Conservation (phyloP, 2,888 invertebrate genomes). For the Lycaena phlaeas region DNA sequence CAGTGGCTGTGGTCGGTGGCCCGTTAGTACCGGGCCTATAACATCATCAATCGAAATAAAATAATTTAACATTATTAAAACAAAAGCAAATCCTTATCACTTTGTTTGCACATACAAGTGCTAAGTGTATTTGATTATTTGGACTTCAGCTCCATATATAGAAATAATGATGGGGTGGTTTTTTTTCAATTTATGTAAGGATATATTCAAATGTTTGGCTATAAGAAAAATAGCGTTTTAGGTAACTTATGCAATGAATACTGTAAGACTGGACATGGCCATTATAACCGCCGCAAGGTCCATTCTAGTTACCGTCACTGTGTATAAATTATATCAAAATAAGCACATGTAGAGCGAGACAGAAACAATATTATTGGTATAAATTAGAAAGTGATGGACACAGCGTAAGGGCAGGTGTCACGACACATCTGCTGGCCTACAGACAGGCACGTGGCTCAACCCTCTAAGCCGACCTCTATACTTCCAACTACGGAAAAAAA, state of each 20-base stretch:
- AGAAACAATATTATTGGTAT: slow-evolving; percentile 33
- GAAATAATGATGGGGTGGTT: too few relatives aligned
- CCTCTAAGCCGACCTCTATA: slow-evolving; percentile 54
- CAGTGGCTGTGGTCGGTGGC: too few relatives aligned
- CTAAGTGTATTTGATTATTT: too few relatives aligned
- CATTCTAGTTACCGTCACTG: slow-evolving; percentile 69
- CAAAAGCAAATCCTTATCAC: too few relatives aligned
- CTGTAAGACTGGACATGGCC: slow-evolving; percentile 39
- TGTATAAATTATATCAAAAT: slow-evolving; percentile 72
- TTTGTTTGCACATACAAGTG: too few relatives aligned
- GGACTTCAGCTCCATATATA: too few relatives aligned
- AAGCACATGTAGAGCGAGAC: slow-evolving; percentile 56
- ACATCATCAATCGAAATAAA: too few relatives aligned
- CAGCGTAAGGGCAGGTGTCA: slow-evolving; percentile 68
- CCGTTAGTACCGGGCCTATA: too few relatives aligned
- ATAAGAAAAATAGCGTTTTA: too few relatives aligned
- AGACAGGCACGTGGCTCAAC: slow-evolving; percentile 64
- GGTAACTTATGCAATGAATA: slow-evolving; percentile 42
- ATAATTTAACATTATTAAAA: too few relatives aligned
- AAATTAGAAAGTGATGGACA: slow-evolving; percentile 50
- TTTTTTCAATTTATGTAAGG: too few relatives aligned
- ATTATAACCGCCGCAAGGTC: slow-evolving; percentile 61
- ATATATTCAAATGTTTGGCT: too few relatives aligned
- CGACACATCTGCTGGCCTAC: slow-evolving; percentile 60
- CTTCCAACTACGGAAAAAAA: slow-evolving; percentile 45